phyloP scores from a whole-genome alignment of 2,888 invertebrate species.

The Tinea pellionella region DNA sequence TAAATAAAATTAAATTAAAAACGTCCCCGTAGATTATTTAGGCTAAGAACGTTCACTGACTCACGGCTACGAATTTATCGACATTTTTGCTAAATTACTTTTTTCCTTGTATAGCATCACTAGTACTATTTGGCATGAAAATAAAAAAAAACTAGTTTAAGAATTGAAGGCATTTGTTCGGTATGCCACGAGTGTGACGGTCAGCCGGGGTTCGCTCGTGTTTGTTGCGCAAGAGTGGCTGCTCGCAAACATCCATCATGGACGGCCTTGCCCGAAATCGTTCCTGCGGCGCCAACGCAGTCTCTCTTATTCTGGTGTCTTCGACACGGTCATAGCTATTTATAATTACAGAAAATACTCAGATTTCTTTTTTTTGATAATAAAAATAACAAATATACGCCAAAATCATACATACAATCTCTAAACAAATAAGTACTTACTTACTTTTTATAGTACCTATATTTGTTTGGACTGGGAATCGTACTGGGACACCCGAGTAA shows the following conservation, averaged over 20 bases:
- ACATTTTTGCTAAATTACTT: neutral
- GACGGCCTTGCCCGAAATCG: conserved; percentile 60
- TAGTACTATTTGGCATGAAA: neutral
- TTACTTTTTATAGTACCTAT: too few relatives aligned
- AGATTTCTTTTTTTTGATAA: conserved; percentile 14
- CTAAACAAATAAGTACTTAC: too few relatives aligned
- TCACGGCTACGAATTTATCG: neutral
- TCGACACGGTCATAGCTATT: conserved; percentile 17
- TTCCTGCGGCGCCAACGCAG: conserved; percentile 23
- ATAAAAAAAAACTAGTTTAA: neutral
- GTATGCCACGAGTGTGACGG: conserved; percentile 4
- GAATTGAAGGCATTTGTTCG: conserved; percentile 4
- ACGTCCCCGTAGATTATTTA: neutral
- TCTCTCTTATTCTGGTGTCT: conserved; percentile 8
- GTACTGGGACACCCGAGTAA: too few relatives aligned
- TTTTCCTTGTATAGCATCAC: conserved; percentile 4
- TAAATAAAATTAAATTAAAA: too few relatives aligned
- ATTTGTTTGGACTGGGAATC: too few relatives aligned
- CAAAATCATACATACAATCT: too few relatives aligned
- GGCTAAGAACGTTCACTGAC: neutral
- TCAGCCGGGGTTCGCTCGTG: conserved; percentile 16
- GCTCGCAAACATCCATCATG: conserved; percentile 37
- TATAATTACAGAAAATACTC: conserved; percentile 9
- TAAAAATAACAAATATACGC: too few relatives aligned
- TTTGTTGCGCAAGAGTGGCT: conserved; percentile 41